A percentile compares a stretch with the other conserved stretches of the same genome.
Evolutionary conservation across 2,113 vertebrate species (phyloP).

Genomic region (Lepus timidus): DNA sequence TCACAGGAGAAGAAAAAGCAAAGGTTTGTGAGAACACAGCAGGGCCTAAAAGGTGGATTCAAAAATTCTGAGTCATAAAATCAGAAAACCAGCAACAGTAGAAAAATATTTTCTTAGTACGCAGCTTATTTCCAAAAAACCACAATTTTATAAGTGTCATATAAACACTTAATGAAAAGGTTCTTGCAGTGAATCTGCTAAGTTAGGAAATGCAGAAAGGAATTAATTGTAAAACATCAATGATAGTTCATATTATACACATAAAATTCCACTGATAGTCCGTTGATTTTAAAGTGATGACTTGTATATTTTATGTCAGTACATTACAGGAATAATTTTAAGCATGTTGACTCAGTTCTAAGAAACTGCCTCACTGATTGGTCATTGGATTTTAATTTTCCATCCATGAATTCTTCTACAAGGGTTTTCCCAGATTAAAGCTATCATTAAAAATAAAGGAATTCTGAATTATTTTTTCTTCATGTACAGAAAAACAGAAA

Average conservation of each 20-base stretch:
- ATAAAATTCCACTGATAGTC: neutral
- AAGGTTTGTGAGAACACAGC: neutral
- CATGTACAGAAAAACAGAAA: neutral
- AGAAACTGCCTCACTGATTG: neutral
- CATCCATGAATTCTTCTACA: neutral
- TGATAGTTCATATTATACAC: neutral
- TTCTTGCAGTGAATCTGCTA: neutral
- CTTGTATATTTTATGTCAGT: neutral
- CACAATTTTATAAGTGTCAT: neutral
- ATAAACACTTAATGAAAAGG: neutral
- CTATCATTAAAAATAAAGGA: neutral
- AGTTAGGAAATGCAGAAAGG: neutral
- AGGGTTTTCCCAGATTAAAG: neutral
- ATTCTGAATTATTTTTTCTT: neutral
- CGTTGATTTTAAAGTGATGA: neutral
- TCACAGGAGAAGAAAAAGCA: neutral
- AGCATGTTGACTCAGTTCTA: neutral
- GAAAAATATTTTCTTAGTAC: neutral
- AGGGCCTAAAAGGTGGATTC: neutral
- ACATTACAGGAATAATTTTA: conserved; percentile 18
- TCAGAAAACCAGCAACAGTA: neutral
- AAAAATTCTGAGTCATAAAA: conserved; percentile 15
- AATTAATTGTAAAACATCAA: neutral
- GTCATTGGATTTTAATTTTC: conserved; percentile 2
- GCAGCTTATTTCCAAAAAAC: neutral